Percentiles rank a stretch among this genome's conserved stretches.
phyloP scores from a whole-genome alignment of 2,888 invertebrate species.

The Pandemis heparana region DNA sequence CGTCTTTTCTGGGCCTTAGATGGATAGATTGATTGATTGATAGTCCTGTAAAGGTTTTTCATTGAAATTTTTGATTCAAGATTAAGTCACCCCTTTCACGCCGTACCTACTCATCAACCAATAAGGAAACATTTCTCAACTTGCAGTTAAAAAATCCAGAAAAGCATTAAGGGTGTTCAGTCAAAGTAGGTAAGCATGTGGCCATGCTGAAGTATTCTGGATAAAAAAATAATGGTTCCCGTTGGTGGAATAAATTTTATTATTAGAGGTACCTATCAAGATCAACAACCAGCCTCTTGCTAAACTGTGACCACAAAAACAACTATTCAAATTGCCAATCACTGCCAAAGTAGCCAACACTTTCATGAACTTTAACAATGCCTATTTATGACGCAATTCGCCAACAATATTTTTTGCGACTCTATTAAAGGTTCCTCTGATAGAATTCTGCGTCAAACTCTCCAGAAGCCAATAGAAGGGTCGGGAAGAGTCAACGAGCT shows the following conservation, averaged over 20 bases:
- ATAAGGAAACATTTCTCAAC: too few relatives aligned
- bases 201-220: too few relatives aligned
- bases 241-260: not conserved
- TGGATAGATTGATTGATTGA: too few relatives aligned
- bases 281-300: not conserved
- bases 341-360: not conserved
- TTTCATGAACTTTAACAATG: constrained; percentile 4
- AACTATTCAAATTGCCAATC: not conserved
- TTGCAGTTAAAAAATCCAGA: too few relatives aligned
- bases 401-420: not conserved
- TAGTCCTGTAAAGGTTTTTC: too few relatives aligned
- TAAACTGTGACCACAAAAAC: not conserved
- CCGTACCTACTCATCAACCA: too few relatives aligned
- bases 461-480: constrained; percentile 67
- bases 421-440: constrained; percentile 4
- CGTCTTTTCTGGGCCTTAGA: too few relatives aligned
- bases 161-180: too few relatives aligned
- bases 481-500: constrained; percentile 62
- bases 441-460: constrained; percentile 57
- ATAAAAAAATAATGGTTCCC: not conserved
- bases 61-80: too few relatives aligned
- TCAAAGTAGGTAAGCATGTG: too few relatives aligned
- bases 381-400: constrained; percentile 2
- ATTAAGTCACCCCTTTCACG: too few relatives aligned
- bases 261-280: not conserved